Evolutionary conservation across 2,113 vertebrate species (phyloP).

Genomic region (Rana temporaria): DNA sequence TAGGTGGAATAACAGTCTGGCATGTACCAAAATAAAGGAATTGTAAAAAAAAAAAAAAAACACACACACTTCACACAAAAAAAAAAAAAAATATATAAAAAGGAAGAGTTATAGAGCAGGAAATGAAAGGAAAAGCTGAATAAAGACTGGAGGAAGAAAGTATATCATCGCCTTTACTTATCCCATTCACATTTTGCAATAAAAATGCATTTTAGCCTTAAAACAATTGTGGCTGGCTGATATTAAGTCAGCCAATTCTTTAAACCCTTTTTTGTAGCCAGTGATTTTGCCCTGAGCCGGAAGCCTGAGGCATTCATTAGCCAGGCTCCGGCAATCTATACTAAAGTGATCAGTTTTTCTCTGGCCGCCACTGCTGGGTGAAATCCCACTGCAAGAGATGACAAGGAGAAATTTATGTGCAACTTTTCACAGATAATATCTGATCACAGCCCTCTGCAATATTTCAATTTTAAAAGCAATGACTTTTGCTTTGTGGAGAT

Average conservation of each 20-base stretch:
- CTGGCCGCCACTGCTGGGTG: conserved; percentile 77
- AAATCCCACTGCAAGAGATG: conserved; percentile 82
- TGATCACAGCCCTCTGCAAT: conserved; percentile 85
- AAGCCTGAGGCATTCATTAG: conserved; percentile 82
- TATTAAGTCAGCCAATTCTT: conserved; percentile 82
- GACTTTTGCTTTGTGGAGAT: conserved; percentile 36
- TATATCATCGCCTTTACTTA: conserved; percentile 61
- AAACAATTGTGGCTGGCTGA: conserved; percentile 77
- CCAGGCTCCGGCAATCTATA: conserved; percentile 82
- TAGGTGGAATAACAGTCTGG: too few relatives aligned
- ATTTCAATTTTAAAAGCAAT: conserved; percentile 84
- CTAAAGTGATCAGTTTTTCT: conserved; percentile 82
- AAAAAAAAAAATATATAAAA: conserved; percentile 26
- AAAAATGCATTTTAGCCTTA: conserved; percentile 69
- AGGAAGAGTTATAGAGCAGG: conserved; percentile 8
- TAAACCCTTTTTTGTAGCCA: conserved; percentile 81
- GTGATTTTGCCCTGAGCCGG: conserved; percentile 81
- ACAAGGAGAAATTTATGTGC: conserved; percentile 88
- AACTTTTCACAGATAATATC: conserved; percentile 88
- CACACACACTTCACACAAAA: too few relatives aligned
- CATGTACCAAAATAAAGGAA: not conserved
- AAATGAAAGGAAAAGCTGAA: not conserved
- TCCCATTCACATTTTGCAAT: conserved; percentile 61
- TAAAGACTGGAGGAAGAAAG: conserved; percentile 44
- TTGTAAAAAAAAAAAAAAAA: conserved; percentile 6